A percentile compares a stretch with the other conserved stretches of the same genome.
Evolutionary conservation across 2,113 vertebrate genomes (phyloP).

Genomic region (Salvator merianae): DNA sequence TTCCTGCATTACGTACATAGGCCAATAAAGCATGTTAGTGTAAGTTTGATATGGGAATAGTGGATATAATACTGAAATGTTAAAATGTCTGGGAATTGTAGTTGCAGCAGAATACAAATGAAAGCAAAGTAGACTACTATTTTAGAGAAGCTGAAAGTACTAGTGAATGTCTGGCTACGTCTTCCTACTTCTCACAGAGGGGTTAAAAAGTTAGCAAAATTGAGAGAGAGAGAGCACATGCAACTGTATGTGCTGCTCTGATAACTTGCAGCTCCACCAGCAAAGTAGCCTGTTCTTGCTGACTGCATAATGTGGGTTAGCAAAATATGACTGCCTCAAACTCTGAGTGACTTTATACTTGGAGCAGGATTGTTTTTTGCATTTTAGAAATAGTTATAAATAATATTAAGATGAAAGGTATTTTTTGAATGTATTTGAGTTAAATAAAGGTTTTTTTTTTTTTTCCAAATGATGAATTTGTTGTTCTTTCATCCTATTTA

Average conservation of each 20-base stretch:
- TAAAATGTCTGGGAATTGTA: not conserved
- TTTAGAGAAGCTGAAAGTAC: slow-evolving; percentile 8
- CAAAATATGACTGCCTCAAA: not conserved
- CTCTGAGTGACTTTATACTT: no score
- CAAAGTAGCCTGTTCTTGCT: not conserved
- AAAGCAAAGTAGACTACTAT: not conserved
- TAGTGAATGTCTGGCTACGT: not conserved
- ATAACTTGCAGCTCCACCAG: not conserved
- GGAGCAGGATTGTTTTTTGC: no score
- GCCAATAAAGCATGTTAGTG: slow-evolving; percentile 12
- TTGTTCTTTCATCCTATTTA: no score
- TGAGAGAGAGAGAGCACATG: not conserved
- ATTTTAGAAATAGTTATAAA: no score
- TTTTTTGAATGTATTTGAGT: no score
- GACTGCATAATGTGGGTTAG: not conserved
- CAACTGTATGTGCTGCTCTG: no score
- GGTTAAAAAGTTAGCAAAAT: not conserved
- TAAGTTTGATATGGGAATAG: slow-evolving; percentile 10
- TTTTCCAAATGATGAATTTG: no score
- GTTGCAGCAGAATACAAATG: not conserved
- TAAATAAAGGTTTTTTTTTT: no score
- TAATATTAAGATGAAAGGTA: no score
- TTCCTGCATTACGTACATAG: not conserved
- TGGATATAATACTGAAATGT: slow-evolving; percentile 20
- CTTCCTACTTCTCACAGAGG: not conserved